Conservation (phyloP, 2,888 invertebrate genomes). For the Drosophila koepferae region DNA sequence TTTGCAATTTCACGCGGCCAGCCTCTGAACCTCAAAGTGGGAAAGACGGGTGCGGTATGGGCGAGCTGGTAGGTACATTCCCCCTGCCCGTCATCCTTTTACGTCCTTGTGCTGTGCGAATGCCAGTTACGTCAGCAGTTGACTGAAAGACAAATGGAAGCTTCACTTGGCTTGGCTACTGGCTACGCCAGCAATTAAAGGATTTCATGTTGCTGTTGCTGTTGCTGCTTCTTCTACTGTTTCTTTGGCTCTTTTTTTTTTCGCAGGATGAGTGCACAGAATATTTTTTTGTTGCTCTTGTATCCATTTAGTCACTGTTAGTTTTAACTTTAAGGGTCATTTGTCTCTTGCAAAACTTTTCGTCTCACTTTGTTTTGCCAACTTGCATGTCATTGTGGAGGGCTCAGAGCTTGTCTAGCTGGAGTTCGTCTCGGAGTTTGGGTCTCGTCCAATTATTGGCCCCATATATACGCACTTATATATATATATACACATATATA, state of each 20-base stretch:
- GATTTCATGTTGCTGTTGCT: slow-evolving; percentile 68
- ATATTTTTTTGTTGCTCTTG: slow-evolving; percentile 52
- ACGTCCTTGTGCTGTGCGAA: slow-evolving; percentile 3
- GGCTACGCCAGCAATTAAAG: slow-evolving; percentile 81
- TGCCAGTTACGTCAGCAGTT: slow-evolving; percentile 54
- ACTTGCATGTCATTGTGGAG: slow-evolving; percentile 71
- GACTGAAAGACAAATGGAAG: slow-evolving; percentile 79
- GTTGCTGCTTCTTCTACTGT: background rate
- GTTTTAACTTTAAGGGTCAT: slow-evolving; percentile 78
- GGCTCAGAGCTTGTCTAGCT: slow-evolving; percentile 22
- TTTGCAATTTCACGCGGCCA: slow-evolving; percentile 79
- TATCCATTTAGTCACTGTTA: slow-evolving; percentile 76
- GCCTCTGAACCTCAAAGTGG: slow-evolving; percentile 37
- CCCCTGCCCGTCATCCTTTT: background rate
- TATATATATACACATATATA: background rate
- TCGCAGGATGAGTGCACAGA: slow-evolving; percentile 30
- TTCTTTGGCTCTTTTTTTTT: slow-evolving; percentile 3
- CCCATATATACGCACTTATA: slow-evolving; percentile 9
- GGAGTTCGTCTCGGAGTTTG: slow-evolving; percentile 12
- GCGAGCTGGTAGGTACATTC: background rate
- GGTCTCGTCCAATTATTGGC: slow-evolving; percentile 43
- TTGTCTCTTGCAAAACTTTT: slow-evolving; percentile 77
- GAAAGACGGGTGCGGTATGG: background rate
- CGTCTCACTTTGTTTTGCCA: slow-evolving; percentile 72
- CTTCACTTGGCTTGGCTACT: slow-evolving; percentile 74